Evolutionary conservation across 2,113 vertebrate species (phyloP), one percentile per base, ranked within the genome.

Genomic region (Corythornis madagascariensis): DNA sequence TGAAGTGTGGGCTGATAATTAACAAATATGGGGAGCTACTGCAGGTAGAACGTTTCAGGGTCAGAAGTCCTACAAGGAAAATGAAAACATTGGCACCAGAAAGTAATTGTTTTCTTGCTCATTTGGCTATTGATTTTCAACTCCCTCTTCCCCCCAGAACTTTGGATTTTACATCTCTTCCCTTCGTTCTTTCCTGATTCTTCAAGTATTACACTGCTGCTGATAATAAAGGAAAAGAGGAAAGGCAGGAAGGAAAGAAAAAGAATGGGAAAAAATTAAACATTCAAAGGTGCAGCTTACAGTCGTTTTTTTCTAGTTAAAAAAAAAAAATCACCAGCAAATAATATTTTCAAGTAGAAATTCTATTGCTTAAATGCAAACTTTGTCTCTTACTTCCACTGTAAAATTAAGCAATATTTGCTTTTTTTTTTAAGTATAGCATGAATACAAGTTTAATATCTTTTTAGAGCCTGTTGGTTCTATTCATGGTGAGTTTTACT

Each of bases 1-100:
- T 96, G 94, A 96, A 96, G 92, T 95, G 53, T 78, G 45, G 76
- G 83, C 92, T 95, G 94, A 86, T 95, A 92, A 94, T 95, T 96
- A 92, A 93, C 90, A 96, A 96, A 96, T 92, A 93, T 78, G 24
- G 70, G 86, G 90, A 96, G 83, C 86, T 88, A 86, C 65, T 78
- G 86, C 69, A 93, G 93, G 93, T 96, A 90, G 90, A 94, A 92
- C 57, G 81, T 95, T 94, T 88, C 90, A 93, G 93, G 94, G 94
- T 96, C 95, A 94, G 63, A 96, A 91, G 94, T 95, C 52, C 75
- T 75, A 43, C 84, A 71, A 87, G 60, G 82, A 92, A 96, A 96
- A 96, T 91, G 82, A 94, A 95, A 92, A 88, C 56, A 93, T 19
- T 88, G 88, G 79, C 64, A 83, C 52, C 52, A 91, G 93, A 90